Evolutionary conservation across 2,797 vertebrate genomes (phyloP).

Genomic region (Parauchenoglanis punctatus): DNA sequence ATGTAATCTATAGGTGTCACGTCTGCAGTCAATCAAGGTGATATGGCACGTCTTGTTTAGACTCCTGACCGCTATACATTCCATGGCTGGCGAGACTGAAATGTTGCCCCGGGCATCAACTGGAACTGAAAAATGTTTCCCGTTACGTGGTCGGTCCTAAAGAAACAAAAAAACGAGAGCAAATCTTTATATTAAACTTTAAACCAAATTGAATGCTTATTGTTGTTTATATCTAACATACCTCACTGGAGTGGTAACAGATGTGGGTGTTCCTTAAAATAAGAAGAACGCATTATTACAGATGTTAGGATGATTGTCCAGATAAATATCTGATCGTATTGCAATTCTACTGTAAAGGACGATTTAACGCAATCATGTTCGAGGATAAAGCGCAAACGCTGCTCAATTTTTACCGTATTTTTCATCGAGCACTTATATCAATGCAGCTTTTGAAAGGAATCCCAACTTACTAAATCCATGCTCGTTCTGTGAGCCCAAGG

Average conservation of each 20-base stretch:
- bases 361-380: background rate
- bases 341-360: background rate
- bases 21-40: background rate
- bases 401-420: background rate
- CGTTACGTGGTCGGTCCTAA: slow-evolving; percentile 65
- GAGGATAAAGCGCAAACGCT: background rate
- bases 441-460: background rate
- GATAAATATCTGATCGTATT: background rate
- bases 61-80: slow-evolving; percentile 22
- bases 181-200: background rate
- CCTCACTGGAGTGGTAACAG: slow-evolving; percentile 67
- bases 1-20: background rate
- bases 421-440: background rate
- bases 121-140: slow-evolving; percentile 69
- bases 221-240: slow-evolving; percentile 42
- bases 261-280: slow-evolving; percentile 68
- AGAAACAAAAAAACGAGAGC: slow-evolving; percentile 6
- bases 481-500: slow-evolving; percentile 66
- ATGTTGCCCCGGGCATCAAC: slow-evolving; percentile 61
- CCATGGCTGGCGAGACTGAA: slow-evolving; percentile 67
- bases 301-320: background rate
- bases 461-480: slow-evolving; percentile 68
- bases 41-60: background rate
- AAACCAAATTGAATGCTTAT: slow-evolving; percentile 3
- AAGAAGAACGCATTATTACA: background rate